Base-by-base conservation (phyloP, 2,888 invertebrate genomes). In the Ichneumon xanthorius region DNA sequence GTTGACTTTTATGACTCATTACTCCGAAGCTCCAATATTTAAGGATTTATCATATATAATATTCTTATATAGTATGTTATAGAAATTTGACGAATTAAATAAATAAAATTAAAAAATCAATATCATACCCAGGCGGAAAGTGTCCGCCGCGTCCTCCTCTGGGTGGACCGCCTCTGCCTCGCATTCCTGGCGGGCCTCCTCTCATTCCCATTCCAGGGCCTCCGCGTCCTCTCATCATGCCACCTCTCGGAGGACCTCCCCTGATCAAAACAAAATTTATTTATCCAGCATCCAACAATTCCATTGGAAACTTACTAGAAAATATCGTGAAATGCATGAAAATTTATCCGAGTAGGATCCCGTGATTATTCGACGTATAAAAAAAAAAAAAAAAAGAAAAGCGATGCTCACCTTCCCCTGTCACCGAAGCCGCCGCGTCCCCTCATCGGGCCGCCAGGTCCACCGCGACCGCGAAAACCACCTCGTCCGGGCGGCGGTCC, bases 71-170 rank as follows among this genome's bases (percentile, higher is more conserved):
- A 33, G 4, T 33, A 33, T 5, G 6, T 33, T 33, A 5, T 4
- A 5, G 5, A 33, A 33, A 33, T 33, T 6, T 5, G 33, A 0
- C 4, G 4, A 33, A 33, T 33, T 5, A 33, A 33, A 33, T 9
- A 55, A 50, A 48, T 33, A 19, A n/a, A 61, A 9, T 30, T 61
- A 79, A 22, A 73, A 9, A 11, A 68, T 6, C 40, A 81, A 53
- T 80, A 45, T 65, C 26, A 86, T 91, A 94, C 93, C 94, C 92
- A 58, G 93, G 90, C 61, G 93, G 92, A 79, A 93, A 93, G 76
- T 93, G 93, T 86, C 93, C 93, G 19, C 93, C 92, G 0, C 93
- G 89, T 37, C 91, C 91, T 14, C 93, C 93, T 88, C 93, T 89
- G 1, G 93, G 93, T 5, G 92, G 93, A 16, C 93, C 93, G 45